Evolutionary conservation across 2,797 vertebrate genomes (phyloP).

Genomic region (Amazona ochrocephala): DNA sequence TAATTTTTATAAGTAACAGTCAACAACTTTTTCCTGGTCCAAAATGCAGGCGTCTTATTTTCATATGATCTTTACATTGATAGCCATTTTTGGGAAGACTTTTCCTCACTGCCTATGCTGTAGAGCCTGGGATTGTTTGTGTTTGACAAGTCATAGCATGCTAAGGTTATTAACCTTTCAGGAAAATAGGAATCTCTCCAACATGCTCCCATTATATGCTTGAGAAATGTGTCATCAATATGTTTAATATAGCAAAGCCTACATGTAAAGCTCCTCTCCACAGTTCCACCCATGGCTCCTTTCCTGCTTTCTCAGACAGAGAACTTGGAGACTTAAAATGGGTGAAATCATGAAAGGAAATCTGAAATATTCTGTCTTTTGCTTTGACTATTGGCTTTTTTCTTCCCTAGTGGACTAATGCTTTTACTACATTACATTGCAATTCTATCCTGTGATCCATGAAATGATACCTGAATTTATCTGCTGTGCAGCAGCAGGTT

Average conservation of each 20-base stretch:
- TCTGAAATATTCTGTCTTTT: background rate
- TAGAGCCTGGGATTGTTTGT: background rate
- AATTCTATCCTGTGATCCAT: fast-evolving
- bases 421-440: background rate
- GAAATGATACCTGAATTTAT: background rate
- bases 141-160: background rate
- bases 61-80: background rate
- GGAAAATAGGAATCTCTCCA: background rate
- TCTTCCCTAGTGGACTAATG: background rate
- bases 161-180: background rate
- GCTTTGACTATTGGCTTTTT: background rate
- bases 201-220: background rate
- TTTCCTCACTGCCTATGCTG: background rate
- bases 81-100: background rate
- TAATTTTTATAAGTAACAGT: background rate
- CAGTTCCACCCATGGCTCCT: background rate
- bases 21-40: background rate
- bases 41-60: background rate
- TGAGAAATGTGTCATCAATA: background rate
- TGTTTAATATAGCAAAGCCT: background rate
- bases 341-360: background rate
- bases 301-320: background rate
- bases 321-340: background rate
- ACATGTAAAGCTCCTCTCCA: background rate
- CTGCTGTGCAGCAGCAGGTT: background rate